Evolutionary conservation across 2,113 vertebrate species (phyloP).

Genomic region (Hippocampus barbouri): DNA sequence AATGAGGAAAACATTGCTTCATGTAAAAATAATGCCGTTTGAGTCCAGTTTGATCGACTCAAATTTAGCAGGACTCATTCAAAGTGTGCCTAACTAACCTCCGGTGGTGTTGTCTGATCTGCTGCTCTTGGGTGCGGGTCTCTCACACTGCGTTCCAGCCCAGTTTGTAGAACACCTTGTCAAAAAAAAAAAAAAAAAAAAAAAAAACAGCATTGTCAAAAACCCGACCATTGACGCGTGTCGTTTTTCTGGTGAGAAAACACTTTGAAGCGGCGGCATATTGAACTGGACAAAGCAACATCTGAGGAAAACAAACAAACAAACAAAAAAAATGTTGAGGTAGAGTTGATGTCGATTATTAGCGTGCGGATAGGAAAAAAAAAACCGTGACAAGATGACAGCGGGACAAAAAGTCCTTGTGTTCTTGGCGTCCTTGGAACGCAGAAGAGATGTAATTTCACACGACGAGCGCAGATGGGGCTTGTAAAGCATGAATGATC

Average conservation of each 20-base stretch:
- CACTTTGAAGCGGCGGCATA: slow-evolving; percentile 39
- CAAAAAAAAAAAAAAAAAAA: slow-evolving; percentile 43
- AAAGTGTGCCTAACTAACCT: slow-evolving; percentile 76
- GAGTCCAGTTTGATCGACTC: too few relatives aligned
- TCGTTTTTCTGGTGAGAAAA: slow-evolving; percentile 18
- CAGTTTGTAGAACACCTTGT: slow-evolving; percentile 93
- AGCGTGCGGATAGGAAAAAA: slow-evolving; percentile 20
- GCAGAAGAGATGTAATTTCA: slow-evolving; percentile 55
- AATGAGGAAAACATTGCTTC: too few relatives aligned
- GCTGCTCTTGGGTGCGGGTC: slow-evolving; percentile 97
- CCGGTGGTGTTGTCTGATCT: slow-evolving; percentile 90
- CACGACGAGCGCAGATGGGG: slow-evolving; percentile 56
- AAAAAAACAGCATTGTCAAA: not conserved
- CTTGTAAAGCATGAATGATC: slow-evolving; percentile 59
- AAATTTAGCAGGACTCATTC: not conserved
- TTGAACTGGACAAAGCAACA: slow-evolving; percentile 47
- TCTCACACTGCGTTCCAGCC: slow-evolving; percentile 97
- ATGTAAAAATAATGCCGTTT: too few relatives aligned
- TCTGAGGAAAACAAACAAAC: slow-evolving; percentile 33
- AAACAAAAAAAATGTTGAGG: slow-evolving; percentile 14
- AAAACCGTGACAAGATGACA: slow-evolving; percentile 35
- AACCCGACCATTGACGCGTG: too few relatives aligned
- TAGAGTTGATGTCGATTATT: slow-evolving; percentile 46
- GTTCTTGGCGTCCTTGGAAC: slow-evolving; percentile 62
- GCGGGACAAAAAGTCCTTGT: slow-evolving; percentile 46